Evolutionary conservation across 2,888 invertebrate species (phyloP).

Genomic region (Parnassius smintheus): DNA sequence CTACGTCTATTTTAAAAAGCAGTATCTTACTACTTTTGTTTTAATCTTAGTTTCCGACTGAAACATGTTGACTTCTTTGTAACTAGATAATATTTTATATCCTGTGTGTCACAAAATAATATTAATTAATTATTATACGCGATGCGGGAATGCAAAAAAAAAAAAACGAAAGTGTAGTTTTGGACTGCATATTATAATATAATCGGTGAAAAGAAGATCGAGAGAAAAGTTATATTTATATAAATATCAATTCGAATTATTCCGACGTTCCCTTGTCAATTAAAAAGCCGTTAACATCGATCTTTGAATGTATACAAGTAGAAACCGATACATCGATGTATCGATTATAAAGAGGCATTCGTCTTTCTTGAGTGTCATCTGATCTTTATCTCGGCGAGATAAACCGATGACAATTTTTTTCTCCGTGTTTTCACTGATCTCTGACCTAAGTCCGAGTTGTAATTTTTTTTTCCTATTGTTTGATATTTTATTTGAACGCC

Average conservation of each 20-base stretch:
- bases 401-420: conserved; percentile 45
- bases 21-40: too few relatives aligned
- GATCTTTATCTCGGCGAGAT: conserved; percentile 56
- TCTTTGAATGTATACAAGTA: conserved; percentile 46
- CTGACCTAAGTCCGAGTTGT: conserved; percentile 37
- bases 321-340: conserved; percentile 52
- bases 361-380: conserved; percentile 63
- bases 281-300: conserved; percentile 56
- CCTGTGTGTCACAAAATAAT: too few relatives aligned
- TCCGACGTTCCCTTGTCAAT: conserved; percentile 53
- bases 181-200: neutral
- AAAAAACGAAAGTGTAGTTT: too few relatives aligned
- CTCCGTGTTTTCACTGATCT: conserved; percentile 43
- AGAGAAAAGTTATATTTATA: conserved; percentile 2
- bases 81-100: too few relatives aligned
- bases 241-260: conserved; percentile 30
- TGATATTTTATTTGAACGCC: conserved; percentile 14
- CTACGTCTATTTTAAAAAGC: too few relatives aligned
- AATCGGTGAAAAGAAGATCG: neutral
- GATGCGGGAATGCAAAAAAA: too few relatives aligned
- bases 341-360: conserved; percentile 51
- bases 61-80: too few relatives aligned
- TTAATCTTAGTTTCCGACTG: too few relatives aligned
- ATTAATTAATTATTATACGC: too few relatives aligned
- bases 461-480: conserved; percentile 32